Base-by-base conservation (phyloP, 2,888 invertebrate species). In the Ormia ochracea region DNA sequence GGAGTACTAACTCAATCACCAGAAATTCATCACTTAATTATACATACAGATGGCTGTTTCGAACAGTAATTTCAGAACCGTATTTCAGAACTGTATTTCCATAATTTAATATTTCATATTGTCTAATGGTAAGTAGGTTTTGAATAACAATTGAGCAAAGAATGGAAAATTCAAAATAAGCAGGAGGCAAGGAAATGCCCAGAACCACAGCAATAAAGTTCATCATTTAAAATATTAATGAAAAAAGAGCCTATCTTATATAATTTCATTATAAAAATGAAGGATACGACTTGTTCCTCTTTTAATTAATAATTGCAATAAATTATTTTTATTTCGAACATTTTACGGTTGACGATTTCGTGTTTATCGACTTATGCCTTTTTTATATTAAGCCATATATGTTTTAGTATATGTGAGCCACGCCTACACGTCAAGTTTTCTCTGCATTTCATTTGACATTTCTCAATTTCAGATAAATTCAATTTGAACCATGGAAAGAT, bases 11-110 rank as follows among this genome's bases (percentile, higher is more conserved):
- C 43, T 21, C 41, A 9, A 43, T 68, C 41, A n/a, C 23, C 58
- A 19, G 58, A 58, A 38, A 58, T 36, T 5, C 38, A 38, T 31
- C 68, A 68, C 21, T 7, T 68, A 26, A 45, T 68, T 26, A 54
- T 68, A 31, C 56, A 68, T 5, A 28, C 54, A n/a, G 54, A 56
- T 31, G 54, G 43, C 9, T 56, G 28, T 23, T 54, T 66, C 12
- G 17, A 56, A 56, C 10, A 9, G 9, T 23, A 45, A 45, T 45
- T 17, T 33, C 31, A 54, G 31, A 33, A 21, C 33, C 3, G 17
- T n/a, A 7, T 38, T 70, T 50, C 19, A 10, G 4, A 17, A 48
- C 10, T 21, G 45, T 48, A 69, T 48, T 33, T 23, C 9, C n/a
- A n/a, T n/a, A n/a, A n/a, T n/a, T n/a, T n/a, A n/a, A n/a, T n/a